Evolutionary conservation across 2,797 vertebrate species (phyloP).

Genomic region (Neosalanx taihuensis): DNA sequence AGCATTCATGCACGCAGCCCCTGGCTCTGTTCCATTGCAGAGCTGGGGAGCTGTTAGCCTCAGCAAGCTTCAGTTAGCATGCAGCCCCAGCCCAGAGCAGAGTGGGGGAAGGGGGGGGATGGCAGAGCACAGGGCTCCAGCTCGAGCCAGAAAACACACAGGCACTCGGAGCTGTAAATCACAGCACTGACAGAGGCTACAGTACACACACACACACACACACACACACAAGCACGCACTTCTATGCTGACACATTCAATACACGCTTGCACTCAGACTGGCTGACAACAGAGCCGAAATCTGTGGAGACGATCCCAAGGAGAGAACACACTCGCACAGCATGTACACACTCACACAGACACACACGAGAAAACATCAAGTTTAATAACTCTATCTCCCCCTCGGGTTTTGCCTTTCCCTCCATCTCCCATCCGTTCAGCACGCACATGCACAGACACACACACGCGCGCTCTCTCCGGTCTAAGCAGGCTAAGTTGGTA

Average conservation of each 20-base stretch:
- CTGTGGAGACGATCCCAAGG: constrained; percentile 19
- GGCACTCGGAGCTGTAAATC: constrained; percentile 17
- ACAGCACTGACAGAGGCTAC: constrained; percentile 15
- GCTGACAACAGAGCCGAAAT: neutral
- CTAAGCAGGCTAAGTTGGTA: constrained; percentile 35
- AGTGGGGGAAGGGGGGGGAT: constrained; percentile 52
- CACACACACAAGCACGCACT: constrained; percentile 22
- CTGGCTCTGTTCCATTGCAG: constrained; percentile 40
- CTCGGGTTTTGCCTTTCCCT: neutral
- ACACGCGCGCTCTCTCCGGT: constrained; percentile 41
- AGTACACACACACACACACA: constrained; percentile 31
- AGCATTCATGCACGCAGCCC: constrained; percentile 35
- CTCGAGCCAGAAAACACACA: constrained; percentile 35
- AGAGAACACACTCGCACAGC: constrained; percentile 26
- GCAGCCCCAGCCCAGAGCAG: constrained; percentile 56
- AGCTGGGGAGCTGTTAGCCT: constrained; percentile 50
- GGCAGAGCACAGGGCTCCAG: constrained; percentile 28
- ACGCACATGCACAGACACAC: neutral
- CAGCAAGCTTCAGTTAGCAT: constrained; percentile 57
- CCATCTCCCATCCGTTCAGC: neutral
- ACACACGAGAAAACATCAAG: neutral
- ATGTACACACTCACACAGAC: constrained; percentile 27
- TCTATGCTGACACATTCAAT: constrained; percentile 33
- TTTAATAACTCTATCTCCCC: neutral
- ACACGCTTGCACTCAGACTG: constrained; percentile 25